Evolutionary conservation across 2,888 invertebrate genomes (phyloP), one percentile per base, ranked within the genome.

Genomic region (Hofmannophila pseudospretella): DNA sequence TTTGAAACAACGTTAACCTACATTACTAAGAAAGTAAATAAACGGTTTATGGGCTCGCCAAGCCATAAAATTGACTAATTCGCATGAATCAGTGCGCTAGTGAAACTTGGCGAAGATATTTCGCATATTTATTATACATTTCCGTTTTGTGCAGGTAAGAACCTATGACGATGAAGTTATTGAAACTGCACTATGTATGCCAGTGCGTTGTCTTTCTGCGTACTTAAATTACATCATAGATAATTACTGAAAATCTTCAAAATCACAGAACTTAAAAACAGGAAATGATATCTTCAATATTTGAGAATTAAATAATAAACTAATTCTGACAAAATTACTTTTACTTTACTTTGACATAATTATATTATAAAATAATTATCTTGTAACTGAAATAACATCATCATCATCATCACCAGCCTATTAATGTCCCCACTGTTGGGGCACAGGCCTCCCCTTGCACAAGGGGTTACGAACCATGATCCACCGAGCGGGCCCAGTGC

Each of bases 71-170:
- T 45, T 46, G 50, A 41, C 26, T 50, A 46, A 46, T 39, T 22
- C 32, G 41, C 36, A 34, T 57, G 54, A 57, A 42, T 54, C 51
- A 57, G 36, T 36, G 41, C 36, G 45, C 53, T 60, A 63, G 51
- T 38, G 44, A 45, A 46, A 48, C 37, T 41, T 46, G 36, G 37
- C 50, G 47, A 45, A 53, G 54, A 58, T 57, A 47, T 51, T 44
- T 41, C 42, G n/a, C 40, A 54, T n/a, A n/a, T 65, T 64, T 69
- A 65, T 60, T 55, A 53, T 39, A 45, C 37, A 54, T 57, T 65
- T 67, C 66, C 67, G 58, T 49, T 55, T 56, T 56, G 51, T 47
- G 43, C 54, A 57, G 54, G 47, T 57, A 58, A 60, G 28, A 44
- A 42, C 45, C 32, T 36, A 35, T 28, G n/a, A 25, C 7, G n/a